Conservation (phyloP, 2,888 invertebrate genomes). For the Lasioglossum pauxillum region DNA sequence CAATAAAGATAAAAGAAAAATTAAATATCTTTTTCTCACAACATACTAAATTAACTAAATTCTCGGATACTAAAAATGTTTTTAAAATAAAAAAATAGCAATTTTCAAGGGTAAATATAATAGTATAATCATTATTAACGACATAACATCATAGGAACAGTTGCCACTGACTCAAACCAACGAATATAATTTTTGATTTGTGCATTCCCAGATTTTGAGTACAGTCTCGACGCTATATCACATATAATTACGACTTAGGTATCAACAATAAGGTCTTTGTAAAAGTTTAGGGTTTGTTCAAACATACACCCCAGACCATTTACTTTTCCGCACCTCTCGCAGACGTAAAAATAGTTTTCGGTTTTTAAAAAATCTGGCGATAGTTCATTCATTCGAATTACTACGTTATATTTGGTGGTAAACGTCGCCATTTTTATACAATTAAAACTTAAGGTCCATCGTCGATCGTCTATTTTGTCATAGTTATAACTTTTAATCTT, state of each 20-base stretch:
- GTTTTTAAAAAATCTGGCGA: constrained; percentile 84
- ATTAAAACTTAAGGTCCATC: constrained; percentile 80
- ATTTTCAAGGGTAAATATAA: constrained; percentile 22
- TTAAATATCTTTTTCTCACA: not conserved
- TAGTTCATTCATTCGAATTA: constrained; percentile 86
- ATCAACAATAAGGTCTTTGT: not conserved
- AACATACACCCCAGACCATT: constrained; percentile 88
- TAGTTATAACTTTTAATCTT: not conserved
- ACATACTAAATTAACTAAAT: not conserved
- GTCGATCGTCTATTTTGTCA: constrained; percentile 58
- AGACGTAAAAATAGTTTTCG: constrained; percentile 88
- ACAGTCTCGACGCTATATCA: constrained; percentile 44
- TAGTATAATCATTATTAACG: constrained; percentile 30
- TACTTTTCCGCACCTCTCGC: constrained; percentile 90
- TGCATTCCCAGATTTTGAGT: constrained; percentile 42
- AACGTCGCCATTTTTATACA: constrained; percentile 83
- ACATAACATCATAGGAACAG: constrained; percentile 52
- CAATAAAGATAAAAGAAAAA: not conserved
- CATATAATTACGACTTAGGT: constrained; percentile 33
- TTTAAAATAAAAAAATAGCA: constrained; percentile 14
- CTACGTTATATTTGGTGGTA: constrained; percentile 86
- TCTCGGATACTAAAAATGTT: not conserved
- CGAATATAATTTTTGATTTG: constrained; percentile 57
- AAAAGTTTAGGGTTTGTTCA: constrained; percentile 68
- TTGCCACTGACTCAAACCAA: constrained; percentile 47